Evolutionary conservation across 2,113 vertebrate species (phyloP).

Genomic region (Erythrolamprus reginae): DNA sequence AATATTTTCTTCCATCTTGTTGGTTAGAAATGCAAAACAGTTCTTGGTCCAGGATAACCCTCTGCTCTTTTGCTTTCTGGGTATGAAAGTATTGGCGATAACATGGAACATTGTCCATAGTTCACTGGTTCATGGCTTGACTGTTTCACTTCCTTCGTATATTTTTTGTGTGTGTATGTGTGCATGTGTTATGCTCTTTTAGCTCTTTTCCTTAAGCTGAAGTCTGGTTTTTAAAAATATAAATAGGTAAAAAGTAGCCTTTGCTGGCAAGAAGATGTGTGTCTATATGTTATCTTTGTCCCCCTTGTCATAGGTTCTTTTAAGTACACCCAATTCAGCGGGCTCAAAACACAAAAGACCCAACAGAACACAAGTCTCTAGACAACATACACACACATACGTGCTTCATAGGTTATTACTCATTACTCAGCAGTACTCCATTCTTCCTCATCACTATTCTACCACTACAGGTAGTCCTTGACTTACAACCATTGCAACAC

Average conservation of each 20-base stretch:
- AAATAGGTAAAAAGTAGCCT: neutral
- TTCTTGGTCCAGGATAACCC: neutral
- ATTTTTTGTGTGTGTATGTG: neutral
- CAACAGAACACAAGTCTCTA: neutral
- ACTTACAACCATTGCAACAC: neutral
- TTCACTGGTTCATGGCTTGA: neutral
- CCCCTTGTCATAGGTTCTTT: neutral
- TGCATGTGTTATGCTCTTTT: neutral
- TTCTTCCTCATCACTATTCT: neutral
- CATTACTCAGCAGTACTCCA: neutral
- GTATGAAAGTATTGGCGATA: neutral
- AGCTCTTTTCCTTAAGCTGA: neutral
- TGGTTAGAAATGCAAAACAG: neutral
- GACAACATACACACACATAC: neutral
- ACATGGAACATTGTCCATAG: neutral
- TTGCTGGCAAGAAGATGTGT: neutral
- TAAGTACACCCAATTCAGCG: neutral
- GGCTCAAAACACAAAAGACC: neutral
- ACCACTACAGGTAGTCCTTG: neutral
- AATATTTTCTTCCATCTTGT: neutral
- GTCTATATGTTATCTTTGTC: neutral
- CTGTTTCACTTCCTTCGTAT: neutral
- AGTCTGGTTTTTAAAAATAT: neutral
- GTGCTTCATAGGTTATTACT: neutral
- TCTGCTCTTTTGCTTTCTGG: neutral